Evolutionary conservation across 2,113 vertebrate species (phyloP).

Genomic region (Myrmecobius fasciatus): DNA sequence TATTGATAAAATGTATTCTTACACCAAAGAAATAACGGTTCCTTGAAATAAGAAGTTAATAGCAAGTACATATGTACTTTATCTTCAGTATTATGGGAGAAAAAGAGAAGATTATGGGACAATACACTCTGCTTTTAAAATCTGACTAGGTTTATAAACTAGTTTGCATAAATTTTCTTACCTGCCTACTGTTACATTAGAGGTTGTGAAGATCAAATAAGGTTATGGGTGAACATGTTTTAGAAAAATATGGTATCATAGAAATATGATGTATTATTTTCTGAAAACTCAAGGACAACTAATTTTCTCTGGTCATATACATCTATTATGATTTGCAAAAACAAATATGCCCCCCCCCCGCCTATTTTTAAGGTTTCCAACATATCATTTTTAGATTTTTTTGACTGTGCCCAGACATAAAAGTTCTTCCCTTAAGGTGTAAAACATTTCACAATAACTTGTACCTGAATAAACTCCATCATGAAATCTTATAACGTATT

Average conservation of each 20-base stretch:
- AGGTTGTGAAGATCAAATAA: background rate
- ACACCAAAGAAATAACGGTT: background rate
- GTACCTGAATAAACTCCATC: background rate
- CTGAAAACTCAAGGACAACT: background rate
- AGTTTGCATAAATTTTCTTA: background rate
- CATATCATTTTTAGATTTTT: background rate
- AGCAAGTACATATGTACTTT: background rate
- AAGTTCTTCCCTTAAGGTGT: background rate
- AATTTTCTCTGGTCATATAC: background rate
- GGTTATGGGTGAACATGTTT: constrained; percentile 2
- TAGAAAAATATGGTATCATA: background rate
- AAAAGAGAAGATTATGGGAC: background rate
- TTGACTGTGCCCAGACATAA: background rate
- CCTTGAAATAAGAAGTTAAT: background rate
- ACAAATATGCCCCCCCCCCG: background rate
- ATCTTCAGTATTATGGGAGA: background rate
- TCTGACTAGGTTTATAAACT: background rate
- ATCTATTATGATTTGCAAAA: constrained; percentile 3
- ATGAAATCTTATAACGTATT: background rate
- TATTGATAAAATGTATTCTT: background rate
- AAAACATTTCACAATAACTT: background rate
- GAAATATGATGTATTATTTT: constrained; percentile 6
- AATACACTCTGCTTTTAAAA: constrained; percentile 2
- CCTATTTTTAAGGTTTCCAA: background rate
- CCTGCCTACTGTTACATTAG: background rate